Evolutionary conservation across 2,797 vertebrate genomes (phyloP).

Genomic region (Fratercula arctica): DNA sequence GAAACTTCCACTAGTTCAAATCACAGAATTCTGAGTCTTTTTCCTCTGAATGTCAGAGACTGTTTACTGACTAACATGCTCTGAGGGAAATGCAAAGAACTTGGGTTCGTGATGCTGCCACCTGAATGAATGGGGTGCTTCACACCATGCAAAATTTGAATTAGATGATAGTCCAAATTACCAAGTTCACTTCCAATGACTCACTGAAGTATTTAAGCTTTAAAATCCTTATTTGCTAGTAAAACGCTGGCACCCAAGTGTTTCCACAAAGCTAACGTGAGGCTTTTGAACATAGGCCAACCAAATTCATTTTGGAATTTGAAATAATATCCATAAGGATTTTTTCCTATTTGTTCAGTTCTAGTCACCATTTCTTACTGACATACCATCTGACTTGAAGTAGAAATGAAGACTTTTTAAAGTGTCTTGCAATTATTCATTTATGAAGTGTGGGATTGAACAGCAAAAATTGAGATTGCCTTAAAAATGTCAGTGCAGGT

Average conservation of each 20-base stretch:
- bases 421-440: neutral
- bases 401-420: neutral
- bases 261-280: slow-evolving; percentile 13
- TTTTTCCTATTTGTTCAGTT: slow-evolving; percentile 52
- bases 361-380: slow-evolving; percentile 10
- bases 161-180: slow-evolving; percentile 5
- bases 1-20: neutral
- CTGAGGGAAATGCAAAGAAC: neutral
- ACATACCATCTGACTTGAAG: slow-evolving; percentile 1
- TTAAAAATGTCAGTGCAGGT: slow-evolving; percentile 37
- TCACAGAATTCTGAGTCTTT: neutral
- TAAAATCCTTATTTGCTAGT: slow-evolving; percentile 28
- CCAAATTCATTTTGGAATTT: slow-evolving; percentile 48
- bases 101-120: neutral
- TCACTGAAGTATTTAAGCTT: slow-evolving; percentile 19
- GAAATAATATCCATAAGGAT: slow-evolving; percentile 44
- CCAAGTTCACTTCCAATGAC: slow-evolving; percentile 43
- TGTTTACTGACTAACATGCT: neutral
- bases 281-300: slow-evolving; percentile 24
- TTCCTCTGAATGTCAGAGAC: neutral
- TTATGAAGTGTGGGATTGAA: slow-evolving; percentile 22
- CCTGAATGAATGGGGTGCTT: neutral
- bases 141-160: neutral
- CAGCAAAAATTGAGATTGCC: slow-evolving; percentile 22
- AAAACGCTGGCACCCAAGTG: slow-evolving; percentile 37